These are phyloP conservation scores for Myocastor coypus DNA, from an alignment of 2,113 vertebrate species.

Conservation along the genomic window DNA sequence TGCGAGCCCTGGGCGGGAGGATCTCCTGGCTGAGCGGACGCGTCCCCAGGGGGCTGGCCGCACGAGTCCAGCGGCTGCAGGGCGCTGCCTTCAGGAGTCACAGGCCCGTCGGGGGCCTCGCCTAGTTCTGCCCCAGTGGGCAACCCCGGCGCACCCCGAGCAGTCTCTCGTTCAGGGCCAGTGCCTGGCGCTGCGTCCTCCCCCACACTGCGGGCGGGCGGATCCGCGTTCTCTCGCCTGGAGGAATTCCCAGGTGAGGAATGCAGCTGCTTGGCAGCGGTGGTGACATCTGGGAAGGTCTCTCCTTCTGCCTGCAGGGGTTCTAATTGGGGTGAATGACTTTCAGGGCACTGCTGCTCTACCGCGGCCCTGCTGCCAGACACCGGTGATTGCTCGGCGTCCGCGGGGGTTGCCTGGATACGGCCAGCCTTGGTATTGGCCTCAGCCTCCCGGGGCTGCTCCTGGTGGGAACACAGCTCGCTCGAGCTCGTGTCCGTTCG, in stretches of 20 bases:
- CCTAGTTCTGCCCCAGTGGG: neutral
- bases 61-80: neutral
- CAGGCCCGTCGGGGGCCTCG: neutral
- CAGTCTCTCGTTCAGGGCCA: neutral
- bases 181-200: slow-evolving; percentile 49
- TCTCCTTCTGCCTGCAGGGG: slow-evolving; percentile 76
- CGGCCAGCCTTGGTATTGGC: neutral
- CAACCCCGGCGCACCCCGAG: neutral
- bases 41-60: neutral
- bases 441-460: neutral
- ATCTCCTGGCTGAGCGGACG: neutral
- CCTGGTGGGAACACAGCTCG: neutral
- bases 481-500: rapidly evolving
- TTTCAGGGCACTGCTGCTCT: slow-evolving; percentile 19
- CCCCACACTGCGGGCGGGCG: slow-evolving; percentile 4
- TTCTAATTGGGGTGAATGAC: slow-evolving; percentile 79
- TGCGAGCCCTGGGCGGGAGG: neutral
- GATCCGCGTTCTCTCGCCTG: slow-evolving; percentile 61
- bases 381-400: slow-evolving; percentile 80
- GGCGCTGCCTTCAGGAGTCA: neutral
- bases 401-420: slow-evolving; percentile 68
- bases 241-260: slow-evolving; percentile 65
- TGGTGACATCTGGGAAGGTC: slow-evolving; percentile 76
- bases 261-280: slow-evolving; percentile 74
- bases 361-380: slow-evolving; percentile 77